These are phyloP conservation scores for Parnassius smintheus DNA, from an alignment of 2,888 invertebrate species.

Conservation along the genomic window DNA sequence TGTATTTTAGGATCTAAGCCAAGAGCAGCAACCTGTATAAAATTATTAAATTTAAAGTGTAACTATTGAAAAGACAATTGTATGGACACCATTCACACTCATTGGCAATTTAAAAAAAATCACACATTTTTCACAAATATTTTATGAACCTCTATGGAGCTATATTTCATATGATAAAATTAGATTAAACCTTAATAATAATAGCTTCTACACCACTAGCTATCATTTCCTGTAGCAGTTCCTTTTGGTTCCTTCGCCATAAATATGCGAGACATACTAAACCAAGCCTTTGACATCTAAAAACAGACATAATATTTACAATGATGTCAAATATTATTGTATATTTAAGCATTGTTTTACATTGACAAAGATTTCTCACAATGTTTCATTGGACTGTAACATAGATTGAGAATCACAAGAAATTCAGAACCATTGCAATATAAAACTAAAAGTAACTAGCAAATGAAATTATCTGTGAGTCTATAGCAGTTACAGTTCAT, in stretches of 20 bases:
- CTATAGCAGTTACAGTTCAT: neutral
- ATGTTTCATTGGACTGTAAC: too few relatives aligned
- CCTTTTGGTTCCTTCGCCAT: constrained; percentile 97
- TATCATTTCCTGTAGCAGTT: constrained; percentile 98
- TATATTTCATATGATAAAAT: constrained; percentile 21
- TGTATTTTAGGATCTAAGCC: constrained; percentile 93
- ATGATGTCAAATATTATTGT: neutral
- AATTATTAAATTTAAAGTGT: neutral
- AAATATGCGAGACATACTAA: constrained; percentile 95
- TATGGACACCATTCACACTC: neutral
- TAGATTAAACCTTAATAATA: constrained; percentile 91
- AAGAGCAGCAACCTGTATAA: constrained; percentile 86
- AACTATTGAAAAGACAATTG: neutral
- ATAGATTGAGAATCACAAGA: too few relatives aligned
- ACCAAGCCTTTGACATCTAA: constrained; percentile 93
- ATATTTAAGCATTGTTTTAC: too few relatives aligned
- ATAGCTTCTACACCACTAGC: constrained; percentile 95
- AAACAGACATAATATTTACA: constrained; percentile 36
- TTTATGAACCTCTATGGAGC: constrained; percentile 10
- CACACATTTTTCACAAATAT: neutral
- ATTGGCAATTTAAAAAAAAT: neutral
- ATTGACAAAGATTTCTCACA: too few relatives aligned
- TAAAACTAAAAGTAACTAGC: too few relatives aligned
- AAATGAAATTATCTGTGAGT: too few relatives aligned
- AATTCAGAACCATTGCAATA: too few relatives aligned